These are phyloP conservation scores for Crepidodera aurea DNA, from an alignment of 2,888 invertebrate genomes.

Conservation along the genomic window DNA sequence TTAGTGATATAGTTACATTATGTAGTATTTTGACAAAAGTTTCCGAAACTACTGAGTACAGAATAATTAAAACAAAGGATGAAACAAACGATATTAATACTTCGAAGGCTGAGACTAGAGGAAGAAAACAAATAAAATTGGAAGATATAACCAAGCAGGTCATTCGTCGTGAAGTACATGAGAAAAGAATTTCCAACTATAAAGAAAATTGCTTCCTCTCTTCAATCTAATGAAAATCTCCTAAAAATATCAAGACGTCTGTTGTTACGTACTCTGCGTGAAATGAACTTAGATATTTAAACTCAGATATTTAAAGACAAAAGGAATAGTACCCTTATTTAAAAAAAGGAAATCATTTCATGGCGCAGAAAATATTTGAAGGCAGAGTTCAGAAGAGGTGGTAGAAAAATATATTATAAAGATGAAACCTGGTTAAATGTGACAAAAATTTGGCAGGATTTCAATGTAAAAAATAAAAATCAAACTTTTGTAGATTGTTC, in stretches of 20 bases:
- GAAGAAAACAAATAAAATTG: neutral
- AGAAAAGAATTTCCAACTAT: neutral
- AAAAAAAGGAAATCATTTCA: neutral
- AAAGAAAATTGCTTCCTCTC: neutral
- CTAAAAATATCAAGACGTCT: neutral
- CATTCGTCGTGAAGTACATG: neutral
- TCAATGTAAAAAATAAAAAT: neutral
- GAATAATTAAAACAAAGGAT: no score
- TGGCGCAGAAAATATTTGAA: neutral
- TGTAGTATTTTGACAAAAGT: no score
- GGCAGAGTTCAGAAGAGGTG: neutral
- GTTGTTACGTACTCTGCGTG: no score
- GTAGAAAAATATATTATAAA: neutral
- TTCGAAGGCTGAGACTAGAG: neutral
- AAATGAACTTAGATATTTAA: no score
- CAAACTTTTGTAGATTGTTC: neutral
- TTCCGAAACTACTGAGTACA: no score
- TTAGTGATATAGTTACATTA: no score
- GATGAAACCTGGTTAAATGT: neutral
- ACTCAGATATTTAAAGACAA: no score
- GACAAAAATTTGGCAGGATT: neutral
- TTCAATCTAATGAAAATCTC: neutral
- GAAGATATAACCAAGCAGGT: neutral
- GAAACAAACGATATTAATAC: no score
- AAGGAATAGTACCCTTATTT: neutral